Percentiles rank a stretch among this genome's conserved stretches.
These are phyloP conservation scores for Rosalia funebris DNA, from an alignment of 2,888 invertebrate genomes.

Conservation along the genomic window DNA sequence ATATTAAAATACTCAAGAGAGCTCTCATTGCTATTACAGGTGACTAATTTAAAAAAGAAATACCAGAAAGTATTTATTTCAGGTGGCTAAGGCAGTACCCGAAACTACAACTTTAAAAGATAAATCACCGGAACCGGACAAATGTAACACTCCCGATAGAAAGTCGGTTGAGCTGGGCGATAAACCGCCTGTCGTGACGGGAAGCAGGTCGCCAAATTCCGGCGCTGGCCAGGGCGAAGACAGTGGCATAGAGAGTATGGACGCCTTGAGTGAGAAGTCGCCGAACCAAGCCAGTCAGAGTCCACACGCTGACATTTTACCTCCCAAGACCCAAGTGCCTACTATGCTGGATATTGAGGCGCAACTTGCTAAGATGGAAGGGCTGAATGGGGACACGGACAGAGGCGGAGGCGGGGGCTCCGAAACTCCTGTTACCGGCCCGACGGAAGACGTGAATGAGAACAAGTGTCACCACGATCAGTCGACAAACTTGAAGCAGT, in stretches of 20 bases:
- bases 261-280: constrained; percentile 88
- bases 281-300: constrained; percentile 73
- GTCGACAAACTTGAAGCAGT: constrained; percentile 56
- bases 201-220: constrained; percentile 60
- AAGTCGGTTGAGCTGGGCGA: constrained; percentile 47
- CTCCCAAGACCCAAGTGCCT: constrained; percentile 63
- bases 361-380: constrained; percentile 76
- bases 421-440: constrained; percentile 13
- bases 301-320: constrained; percentile 66
- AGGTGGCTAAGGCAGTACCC: constrained; percentile 44
- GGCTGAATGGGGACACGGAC: constrained; percentile 57
- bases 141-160: constrained; percentile 58
- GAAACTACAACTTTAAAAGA: constrained; percentile 52
- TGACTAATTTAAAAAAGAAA: too few relatives aligned
- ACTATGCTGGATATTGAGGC: constrained; percentile 75
- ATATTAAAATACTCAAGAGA: too few relatives aligned
- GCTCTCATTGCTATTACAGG: too few relatives aligned
- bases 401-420: constrained; percentile 33
- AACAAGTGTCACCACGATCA: constrained; percentile 53
- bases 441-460: constrained; percentile 56
- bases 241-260: constrained; percentile 93
- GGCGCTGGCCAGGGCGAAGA: constrained; percentile 78
- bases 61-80: too few relatives aligned
- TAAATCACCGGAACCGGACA: constrained; percentile 60
- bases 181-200: constrained; percentile 43